Evolutionary conservation across 2,888 invertebrate genomes (phyloP).

Genomic region (Spilosoma lubricipeda): DNA sequence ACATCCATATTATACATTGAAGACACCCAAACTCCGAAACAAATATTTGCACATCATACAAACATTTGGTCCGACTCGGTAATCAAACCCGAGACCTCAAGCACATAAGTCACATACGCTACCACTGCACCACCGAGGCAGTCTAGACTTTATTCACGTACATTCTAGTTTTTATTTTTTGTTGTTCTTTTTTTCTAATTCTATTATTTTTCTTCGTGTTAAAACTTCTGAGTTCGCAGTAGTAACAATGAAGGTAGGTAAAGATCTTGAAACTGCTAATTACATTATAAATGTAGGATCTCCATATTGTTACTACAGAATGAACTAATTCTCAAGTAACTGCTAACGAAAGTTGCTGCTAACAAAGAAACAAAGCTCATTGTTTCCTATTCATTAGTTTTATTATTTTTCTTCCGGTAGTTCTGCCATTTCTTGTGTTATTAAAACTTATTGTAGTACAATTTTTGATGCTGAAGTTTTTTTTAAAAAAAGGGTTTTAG

Average conservation of each 20-base stretch:
- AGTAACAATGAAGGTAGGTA: background rate
- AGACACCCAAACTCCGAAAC: too few species aligned
- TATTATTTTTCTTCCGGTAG: background rate
- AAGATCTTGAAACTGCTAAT: background rate
- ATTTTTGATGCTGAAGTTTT: background rate
- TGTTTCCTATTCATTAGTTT: background rate
- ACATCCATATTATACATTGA: too few species aligned
- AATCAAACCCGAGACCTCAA: too few species aligned
- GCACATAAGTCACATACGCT: too few species aligned
- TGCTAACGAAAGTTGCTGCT: background rate
- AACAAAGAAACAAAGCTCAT: background rate
- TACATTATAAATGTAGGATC: background rate
- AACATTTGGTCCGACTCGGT: too few species aligned
- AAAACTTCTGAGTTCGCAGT: background rate
- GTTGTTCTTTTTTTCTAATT: too few species aligned
- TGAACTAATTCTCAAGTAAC: background rate
- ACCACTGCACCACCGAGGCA: too few species aligned
- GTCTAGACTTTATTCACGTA: too few species aligned
- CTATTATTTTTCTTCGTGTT: background rate
- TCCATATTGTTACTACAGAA: background rate
- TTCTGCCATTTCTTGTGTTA: background rate
- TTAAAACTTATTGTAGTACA: background rate
- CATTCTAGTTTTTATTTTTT: too few species aligned
- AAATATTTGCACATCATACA: too few species aligned
- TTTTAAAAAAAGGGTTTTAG: background rate